Evolutionary conservation across 2,888 invertebrate genomes (phyloP), one percentile per base, ranked within the genome.

Genomic region (Electrophaes corylata): DNA sequence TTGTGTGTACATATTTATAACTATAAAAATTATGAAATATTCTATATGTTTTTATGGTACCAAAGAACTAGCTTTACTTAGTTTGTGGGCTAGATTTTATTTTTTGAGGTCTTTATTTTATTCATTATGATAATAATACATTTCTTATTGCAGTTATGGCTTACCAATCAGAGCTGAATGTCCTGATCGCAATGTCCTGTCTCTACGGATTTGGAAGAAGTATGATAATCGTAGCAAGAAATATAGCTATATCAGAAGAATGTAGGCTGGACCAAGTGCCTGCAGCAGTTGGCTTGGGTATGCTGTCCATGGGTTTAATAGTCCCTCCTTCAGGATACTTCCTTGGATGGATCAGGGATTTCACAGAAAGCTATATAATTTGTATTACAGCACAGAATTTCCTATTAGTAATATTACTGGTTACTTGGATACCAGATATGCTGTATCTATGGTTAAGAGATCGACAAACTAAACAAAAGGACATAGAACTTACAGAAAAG

Each of bases 201-300:
- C 76, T 95, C 0, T 94, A 93, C 69, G 96, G 96, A n/a, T 93
- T 95, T 70, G 92, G 95, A 19, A 93, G 96, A 65, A 95, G 96
- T 47, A 94, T 94, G 71, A 93, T 95, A 0, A 94, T 96, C n/a
- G 94, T 95, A 0, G 94, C 95, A 63, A 94, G 95, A 72, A 95
- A 95, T 74, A 88, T 95, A 39, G 93, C 94, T 0, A 93, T 95
- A 46, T 94, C 95, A 0, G 94, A 95, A 64, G 90, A 94, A 72
- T 94, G 94, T 64, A 85, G 87, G 11, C 56, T 81, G 62, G 90
- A 91, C 0, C 89, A 93, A 60, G 94, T 95, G 0, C 94, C 95
- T 0, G 94, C 95, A 0, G 95, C 95, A 0, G 91, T 95, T 1
- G 95, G 95, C 0, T 85, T 95, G 1, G 95, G 94, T 65, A 95